phyloP scores from a whole-genome alignment of 2,797 vertebrate species.

The Peromyscus melanophrys region DNA sequence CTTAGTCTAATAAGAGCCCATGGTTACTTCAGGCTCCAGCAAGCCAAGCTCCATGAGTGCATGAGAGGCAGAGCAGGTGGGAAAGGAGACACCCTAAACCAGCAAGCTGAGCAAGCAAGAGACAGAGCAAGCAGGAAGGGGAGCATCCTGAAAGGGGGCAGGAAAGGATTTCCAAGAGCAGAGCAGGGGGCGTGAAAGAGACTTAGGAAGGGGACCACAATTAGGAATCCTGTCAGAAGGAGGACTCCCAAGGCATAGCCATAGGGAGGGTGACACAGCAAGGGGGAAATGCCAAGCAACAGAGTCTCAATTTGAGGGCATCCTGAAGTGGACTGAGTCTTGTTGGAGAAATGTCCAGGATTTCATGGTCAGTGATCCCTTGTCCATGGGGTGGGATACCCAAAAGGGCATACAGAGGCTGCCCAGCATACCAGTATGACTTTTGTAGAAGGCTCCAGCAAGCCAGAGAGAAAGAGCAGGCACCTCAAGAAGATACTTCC shows the following conservation, averaged over 20 bases:
- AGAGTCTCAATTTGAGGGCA: not conserved
- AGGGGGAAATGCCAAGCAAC: not conserved
- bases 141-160: not conserved
- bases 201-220: not conserved
- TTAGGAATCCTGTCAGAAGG: not conserved
- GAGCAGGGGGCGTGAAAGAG: not conserved
- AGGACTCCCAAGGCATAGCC: not conserved
- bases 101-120: not conserved
- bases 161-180: not conserved
- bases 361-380: not conserved
- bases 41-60: not conserved
- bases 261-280: not conserved
- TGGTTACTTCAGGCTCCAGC: not conserved
- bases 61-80: not conserved
- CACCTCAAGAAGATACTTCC: not conserved
- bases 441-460: not conserved
- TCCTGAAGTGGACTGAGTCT: not conserved
- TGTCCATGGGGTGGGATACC: not conserved
- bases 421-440: not conserved
- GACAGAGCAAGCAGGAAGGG: not conserved
- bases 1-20: not conserved
- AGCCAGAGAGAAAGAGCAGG: not conserved
- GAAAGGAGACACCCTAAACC: not conserved
- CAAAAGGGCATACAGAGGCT: not conserved
- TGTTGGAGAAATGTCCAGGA: not conserved